These are phyloP conservation scores for Himantopus leucocephalus DNA, from an alignment of 2,113 vertebrate species.

Conservation along the genomic window DNA sequence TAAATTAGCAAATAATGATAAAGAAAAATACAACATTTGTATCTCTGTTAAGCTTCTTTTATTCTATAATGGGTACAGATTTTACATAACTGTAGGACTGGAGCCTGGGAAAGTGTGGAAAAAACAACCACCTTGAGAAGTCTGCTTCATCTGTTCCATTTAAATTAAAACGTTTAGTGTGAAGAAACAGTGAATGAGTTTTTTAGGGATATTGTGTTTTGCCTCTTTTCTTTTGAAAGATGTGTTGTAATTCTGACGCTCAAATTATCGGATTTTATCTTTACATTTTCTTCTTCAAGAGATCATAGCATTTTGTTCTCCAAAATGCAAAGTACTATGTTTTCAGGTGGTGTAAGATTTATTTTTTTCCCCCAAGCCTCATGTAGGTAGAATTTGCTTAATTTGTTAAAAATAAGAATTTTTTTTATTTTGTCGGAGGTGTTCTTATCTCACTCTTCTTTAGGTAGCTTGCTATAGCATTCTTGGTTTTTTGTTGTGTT, in stretches of 20 bases:
- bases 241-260: background rate
- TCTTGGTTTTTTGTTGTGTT: background rate
- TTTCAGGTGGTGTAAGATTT: background rate
- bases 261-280: background rate
- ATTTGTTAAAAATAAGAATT: background rate
- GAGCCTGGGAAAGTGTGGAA: background rate
- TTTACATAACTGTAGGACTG: background rate
- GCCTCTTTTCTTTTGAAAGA: background rate
- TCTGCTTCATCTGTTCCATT: background rate
- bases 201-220: background rate
- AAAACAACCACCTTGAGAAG: background rate
- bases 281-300: background rate
- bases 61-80: background rate
- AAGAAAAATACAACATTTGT: background rate
- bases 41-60: background rate
- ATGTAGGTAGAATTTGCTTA: background rate
- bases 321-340: background rate
- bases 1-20: background rate
- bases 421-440: rapidly evolving
- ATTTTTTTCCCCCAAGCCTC: background rate
- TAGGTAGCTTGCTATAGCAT: background rate
- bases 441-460: background rate
- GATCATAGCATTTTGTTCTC: background rate
- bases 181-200: background rate
- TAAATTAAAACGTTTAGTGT: background rate